Percentiles rank a stretch among this genome's conserved stretches.
These are phyloP conservation scores for Orthonychiurus folsomi DNA, from an alignment of 2,888 invertebrate genomes.

Conservation along the genomic window DNA sequence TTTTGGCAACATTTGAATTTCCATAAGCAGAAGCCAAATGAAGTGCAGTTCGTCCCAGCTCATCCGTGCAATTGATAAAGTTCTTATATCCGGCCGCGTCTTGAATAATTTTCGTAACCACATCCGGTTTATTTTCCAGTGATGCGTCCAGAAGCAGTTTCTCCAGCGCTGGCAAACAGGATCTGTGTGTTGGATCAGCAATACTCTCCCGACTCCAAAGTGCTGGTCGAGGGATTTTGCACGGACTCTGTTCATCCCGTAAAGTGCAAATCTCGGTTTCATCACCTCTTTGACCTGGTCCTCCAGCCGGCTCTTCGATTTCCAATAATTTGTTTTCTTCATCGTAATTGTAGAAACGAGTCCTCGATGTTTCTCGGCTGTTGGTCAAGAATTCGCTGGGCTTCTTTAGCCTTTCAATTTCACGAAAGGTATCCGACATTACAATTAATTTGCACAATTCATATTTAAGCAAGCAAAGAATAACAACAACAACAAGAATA, in stretches of 20 bases:
- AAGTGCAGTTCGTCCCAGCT: slow-evolving; percentile 19
- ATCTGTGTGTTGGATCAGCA: neutral
- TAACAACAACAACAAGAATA: too few species aligned
- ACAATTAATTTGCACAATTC: too few species aligned
- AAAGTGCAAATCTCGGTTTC: neutral
- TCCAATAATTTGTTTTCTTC: neutral
- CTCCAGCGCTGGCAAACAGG: neutral
- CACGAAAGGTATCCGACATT: too few species aligned
- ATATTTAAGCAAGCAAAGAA: too few species aligned
- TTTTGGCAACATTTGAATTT: slow-evolving; percentile 15
- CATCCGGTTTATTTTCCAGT: neutral
- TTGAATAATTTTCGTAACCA: neutral
- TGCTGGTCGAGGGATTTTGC: neutral
- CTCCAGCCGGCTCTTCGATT: neutral
- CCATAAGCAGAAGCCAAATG: slow-evolving; percentile 24
- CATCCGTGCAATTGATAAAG: slow-evolving; percentile 12
- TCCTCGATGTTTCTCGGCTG: too few species aligned
- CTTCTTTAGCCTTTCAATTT: too few species aligned
- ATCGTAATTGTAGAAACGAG: too few species aligned
- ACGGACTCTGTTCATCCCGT: neutral
- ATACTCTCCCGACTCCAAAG: neutral
- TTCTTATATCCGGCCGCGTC: neutral
- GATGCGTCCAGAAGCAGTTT: neutral
- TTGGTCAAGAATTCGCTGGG: too few species aligned
- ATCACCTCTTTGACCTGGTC: neutral